Evolutionary conservation across 2,797 vertebrate genomes (phyloP).

Genomic region (Neomorphus geoffroyi): DNA sequence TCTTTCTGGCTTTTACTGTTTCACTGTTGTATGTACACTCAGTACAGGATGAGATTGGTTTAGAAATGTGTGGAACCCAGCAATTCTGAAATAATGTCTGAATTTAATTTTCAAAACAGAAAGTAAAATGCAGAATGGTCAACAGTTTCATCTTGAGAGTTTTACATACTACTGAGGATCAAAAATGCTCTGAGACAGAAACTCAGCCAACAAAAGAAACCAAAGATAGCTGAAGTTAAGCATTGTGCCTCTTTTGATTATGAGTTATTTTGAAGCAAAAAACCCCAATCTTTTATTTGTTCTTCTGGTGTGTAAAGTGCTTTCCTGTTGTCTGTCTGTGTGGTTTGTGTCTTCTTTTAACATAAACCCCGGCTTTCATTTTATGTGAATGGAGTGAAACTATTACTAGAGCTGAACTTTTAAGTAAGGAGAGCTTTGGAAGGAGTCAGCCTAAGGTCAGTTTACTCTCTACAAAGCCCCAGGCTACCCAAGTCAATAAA

Average conservation of each 20-base stretch:
- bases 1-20: neutral
- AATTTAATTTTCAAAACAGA: neutral
- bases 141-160: neutral
- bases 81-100: neutral
- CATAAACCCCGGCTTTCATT: neutral
- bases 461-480: neutral
- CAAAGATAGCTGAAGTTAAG: neutral
- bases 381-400: neutral
- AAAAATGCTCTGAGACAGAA: neutral
- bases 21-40: neutral
- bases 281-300: neutral
- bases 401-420: neutral
- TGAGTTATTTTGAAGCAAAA: neutral
- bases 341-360: neutral
- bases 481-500: neutral
- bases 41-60: neutral
- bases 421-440: neutral
- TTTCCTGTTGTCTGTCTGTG: neutral
- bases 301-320: neutral
- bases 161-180: neutral
- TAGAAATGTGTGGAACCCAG: neutral
- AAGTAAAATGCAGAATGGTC: neutral
- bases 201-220: neutral
- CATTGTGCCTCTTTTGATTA: neutral
- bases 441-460: neutral